Evolutionary conservation across 2,113 vertebrate species (phyloP), one percentile per base, ranked within the genome.

Genomic region (Ceyx cyanopectus): DNA sequence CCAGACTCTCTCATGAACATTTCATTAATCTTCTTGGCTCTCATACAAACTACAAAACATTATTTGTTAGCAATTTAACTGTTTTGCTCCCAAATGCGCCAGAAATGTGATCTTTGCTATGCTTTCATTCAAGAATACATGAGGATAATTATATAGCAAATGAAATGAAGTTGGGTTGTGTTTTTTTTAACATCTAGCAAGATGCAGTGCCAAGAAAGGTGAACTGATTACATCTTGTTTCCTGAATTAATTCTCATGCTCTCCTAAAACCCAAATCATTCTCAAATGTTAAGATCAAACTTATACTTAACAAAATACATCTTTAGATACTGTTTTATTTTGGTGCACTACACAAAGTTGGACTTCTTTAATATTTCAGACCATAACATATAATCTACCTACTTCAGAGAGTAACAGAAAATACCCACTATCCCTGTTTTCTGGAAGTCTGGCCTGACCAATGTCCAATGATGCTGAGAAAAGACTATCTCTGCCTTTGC

Each of bases 1-100:
- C 98, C 98, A 98, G 96, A 70, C 50, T 92, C 96, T 97, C 97
- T 98, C 96, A 97, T 97, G 97, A 97, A 97, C 97, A 97, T 98
- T 98, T 98, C 97, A 98, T 98, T 98, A 98, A 98, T 97, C 97
- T 97, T 96, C 96, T 97, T 97, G 97, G 97, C 97, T 96, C 93
- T 92, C 95, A 95, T 96, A 97, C 97, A 97, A 95, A 96, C 93
- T 96, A 96, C 94, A 96, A 97, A 97, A 97, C 97, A 97, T 96
- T 96, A 95, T 88, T 93, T 95, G 95, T 96, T 91, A 96, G 92
- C 87, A 92, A 88, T 95, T 98, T 98, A 98, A 98, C 98, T 92
- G 62, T 97, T 97, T 97, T 96, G 90, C 86, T 91, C 92, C 97
- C 96, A 94, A 94, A 97, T 85, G 91, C 90, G 91, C 94, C 93